Evolutionary conservation across 2,888 invertebrate species (phyloP), one percentile per base, ranked within the genome.

Genomic region (Bombyx huttoni): DNA sequence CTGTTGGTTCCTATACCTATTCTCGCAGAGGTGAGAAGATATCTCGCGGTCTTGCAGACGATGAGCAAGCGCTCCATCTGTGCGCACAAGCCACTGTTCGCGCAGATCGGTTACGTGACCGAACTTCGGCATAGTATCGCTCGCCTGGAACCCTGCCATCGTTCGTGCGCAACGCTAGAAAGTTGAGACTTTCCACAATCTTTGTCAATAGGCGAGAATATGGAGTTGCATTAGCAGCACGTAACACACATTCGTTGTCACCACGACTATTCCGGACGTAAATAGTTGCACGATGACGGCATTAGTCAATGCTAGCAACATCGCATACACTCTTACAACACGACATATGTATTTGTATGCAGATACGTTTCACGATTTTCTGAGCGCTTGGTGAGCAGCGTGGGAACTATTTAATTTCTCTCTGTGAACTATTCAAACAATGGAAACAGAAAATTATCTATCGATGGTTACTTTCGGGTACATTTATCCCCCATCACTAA

Each of bases 31-130:
- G 55, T 88, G 89, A 6, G 86, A 81, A 0, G 85, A 85, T 53
- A 89, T 89, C 64, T 89, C 89, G 2, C 87, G 80, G 64, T 89
- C 89, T 59, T 89, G 89, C 48, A 89, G 67, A 3, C 83, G 78
- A 59, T 88, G 84, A 7, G 89, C 89, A 48, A 89, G 73, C 34
- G 87, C 88, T 0, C 87, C 88, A 58, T 89, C 89, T 1, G 88
- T 62, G 1, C 87, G 77, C 60, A 89, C 87, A 53, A 89, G 65
- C 89, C 89, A 89, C 68, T 88, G 87, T 65, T 88, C 85, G 40
- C 87, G 77, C 48, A 88, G 66, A 54, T 86, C 88, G 14, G 84
- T 87, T 58, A 88, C 88, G 56, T 80, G 88, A 55, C 88, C 88
- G 51, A 84, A 70, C 67, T 88, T 88, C 8, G 88, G 88, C 87